Evolutionary conservation across 1,140 invertebrate species (phyloP).

Genomic region (Rhizoglyphus robini): DNA sequence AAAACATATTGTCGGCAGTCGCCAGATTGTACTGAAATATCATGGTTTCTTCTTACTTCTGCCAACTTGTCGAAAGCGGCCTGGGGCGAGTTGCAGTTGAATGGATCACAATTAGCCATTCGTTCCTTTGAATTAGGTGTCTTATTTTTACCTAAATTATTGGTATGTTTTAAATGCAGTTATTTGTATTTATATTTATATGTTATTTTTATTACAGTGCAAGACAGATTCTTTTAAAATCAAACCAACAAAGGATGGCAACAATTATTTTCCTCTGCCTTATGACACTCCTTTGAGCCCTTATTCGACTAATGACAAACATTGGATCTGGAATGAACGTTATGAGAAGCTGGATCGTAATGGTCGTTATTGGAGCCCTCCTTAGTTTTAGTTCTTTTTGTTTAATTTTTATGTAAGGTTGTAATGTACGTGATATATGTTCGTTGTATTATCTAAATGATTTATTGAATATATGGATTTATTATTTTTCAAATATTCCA

Average conservation of each 20-base stretch:
- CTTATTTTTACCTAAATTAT: slow-evolving; percentile 65
- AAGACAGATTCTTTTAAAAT: slow-evolving; percentile 31
- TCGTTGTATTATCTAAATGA: no score
- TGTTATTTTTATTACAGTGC: slow-evolving; percentile 7
- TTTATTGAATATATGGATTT: no score
- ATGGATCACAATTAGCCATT: slow-evolving; percentile 49
- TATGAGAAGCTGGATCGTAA: no score
- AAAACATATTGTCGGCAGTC: slow-evolving; percentile 73
- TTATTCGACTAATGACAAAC: slow-evolving; percentile 38
- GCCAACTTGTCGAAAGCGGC: slow-evolving; percentile 90
- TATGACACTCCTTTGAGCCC: slow-evolving; percentile 57
- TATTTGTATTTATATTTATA: slow-evolving; percentile 22
- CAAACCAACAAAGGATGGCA: no score
- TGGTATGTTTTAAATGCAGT: slow-evolving; percentile 45
- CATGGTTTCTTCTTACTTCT: slow-evolving; percentile 38
- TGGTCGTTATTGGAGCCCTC: no score
- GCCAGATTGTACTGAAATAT: slow-evolving; percentile 36
- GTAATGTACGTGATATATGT: no score
- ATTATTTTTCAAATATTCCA: no score
- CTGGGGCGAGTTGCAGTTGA: slow-evolving; percentile 65
- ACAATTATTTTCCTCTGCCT: slow-evolving; percentile 52
- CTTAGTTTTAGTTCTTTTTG: no score
- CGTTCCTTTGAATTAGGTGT: slow-evolving; percentile 84
- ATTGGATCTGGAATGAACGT: not conserved
- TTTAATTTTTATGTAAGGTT: no score